Evolutionary conservation across 1,140 invertebrate species (phyloP), one percentile per base, ranked within the genome.

Genomic region (Hormaphis cornu): DNA sequence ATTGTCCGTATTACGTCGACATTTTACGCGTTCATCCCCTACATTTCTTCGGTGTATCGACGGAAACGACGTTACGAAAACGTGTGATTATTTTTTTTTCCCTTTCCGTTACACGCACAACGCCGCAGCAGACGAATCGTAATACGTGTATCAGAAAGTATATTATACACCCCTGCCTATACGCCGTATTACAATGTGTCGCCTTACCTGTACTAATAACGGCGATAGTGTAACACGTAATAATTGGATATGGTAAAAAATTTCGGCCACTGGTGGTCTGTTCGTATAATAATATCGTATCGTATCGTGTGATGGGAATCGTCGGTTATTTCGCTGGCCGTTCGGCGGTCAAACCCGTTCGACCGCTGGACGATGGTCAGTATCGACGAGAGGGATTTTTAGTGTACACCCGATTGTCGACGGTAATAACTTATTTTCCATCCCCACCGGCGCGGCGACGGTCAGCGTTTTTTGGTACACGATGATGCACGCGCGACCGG

Each of bases 301-400:
- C n/a, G n/a, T n/a, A n/a, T n/a, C n/a, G n/a, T n/a, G n/a, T n/a
- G 37, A 46, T 66, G 61, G 61, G 61, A 66, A 66, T 48, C 44
- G 61, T 66, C 61, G 61, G 61, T 66, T 66, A 66, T 46, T 30
- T 33, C 7, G 28, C n/a, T n/a, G n/a, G n/a, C n/a, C n/a, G n/a
- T n/a, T 22, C 14, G 44, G 61, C 28, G 61, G 61, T 66, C 61
- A 66, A 66, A 66, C 61, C 61, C 61, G 61, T 66, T 66, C 61
- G 61, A 66, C 61, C 42, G 61, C 61, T 35, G 61, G 61, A 66
- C 61, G 61, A 48, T 35, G 61, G 61, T 66, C 61, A 66, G 40
- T 66, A 66, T 66, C 61, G 61, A 66, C 50, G 61, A 66, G 61
- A 44, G 42, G 4, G 12, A n/a, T 46, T n/a, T n/a, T n/a, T n/a